Base-by-base conservation (phyloP, 2,797 vertebrate genomes). In the Pseudochaenichthys georgianus region DNA sequence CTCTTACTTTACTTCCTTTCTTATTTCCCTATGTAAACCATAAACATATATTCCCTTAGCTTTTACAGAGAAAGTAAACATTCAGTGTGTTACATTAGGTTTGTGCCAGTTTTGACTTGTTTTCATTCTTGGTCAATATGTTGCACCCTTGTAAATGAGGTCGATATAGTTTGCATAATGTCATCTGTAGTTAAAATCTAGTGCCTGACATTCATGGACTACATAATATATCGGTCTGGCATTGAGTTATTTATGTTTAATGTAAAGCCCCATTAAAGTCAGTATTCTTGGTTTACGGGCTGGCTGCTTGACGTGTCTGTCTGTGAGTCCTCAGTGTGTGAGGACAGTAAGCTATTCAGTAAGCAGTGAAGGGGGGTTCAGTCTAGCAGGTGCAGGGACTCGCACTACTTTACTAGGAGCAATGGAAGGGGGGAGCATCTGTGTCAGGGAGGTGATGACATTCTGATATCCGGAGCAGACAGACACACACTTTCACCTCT, bases 261-360 rank as follows among this genome's bases (percentile, higher is more conserved):
- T 73, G 54, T 71, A 57, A 82, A 75, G 62, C 65, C 67, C 69
- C 64, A 76, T 78, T 74, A 73, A 75, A 71, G 59, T 64, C 19
- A 0, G 72, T 85, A 85, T 86, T 83, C 89, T 84, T 79, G 63
- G 77, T 84, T 76, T 68, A 79, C 53, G 31, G 19, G 51, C 52
- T 58, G 15, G 75, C 77, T 72, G 83, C 78, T 82, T 76, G 77
- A 53, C 73, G 76, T 78, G 68, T 75, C 50, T 73, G 66, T 73
- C 60, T 76, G 57, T 58, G 64, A 70, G 81, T 48, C 66, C 53
- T 83, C 70, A 78, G 70, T 78, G 46, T 73, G 46, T 73, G 80
- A 84, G 70, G 74, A 92, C 90, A 93, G 84, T 82, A 75, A 82
- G 70, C 80, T 67, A 86, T 93, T 93, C 86, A 92, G 77, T 59